Percentiles rank a stretch among this genome's conserved stretches.
These are phyloP conservation scores for Megalopta genalis DNA, from an alignment of 1,140 invertebrate species.

Conservation along the genomic window DNA sequence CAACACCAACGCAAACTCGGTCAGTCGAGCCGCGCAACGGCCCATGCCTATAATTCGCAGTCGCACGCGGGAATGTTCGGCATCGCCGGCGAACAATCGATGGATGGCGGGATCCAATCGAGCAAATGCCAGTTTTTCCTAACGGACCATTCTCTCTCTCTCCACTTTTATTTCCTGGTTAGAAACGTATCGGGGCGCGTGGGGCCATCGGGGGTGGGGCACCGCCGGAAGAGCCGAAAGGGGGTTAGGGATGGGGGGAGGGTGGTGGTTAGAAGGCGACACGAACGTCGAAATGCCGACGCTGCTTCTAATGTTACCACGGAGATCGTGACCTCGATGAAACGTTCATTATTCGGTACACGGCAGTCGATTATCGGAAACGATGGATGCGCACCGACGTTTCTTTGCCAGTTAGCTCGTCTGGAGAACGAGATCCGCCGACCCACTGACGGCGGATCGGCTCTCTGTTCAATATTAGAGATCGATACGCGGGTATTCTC, in stretches of 20 bases:
- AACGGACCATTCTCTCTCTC: slow-evolving; percentile 26
- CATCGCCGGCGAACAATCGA: slow-evolving; percentile 50
- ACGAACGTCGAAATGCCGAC: slow-evolving; percentile 11
- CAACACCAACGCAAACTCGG: slow-evolving; percentile 75
- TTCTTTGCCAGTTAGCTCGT: slow-evolving; percentile 20
- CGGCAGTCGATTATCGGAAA: slow-evolving; percentile 42
- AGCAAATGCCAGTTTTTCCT: slow-evolving; percentile 31
- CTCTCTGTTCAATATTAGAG: background rate
- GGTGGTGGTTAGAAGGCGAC: background rate
- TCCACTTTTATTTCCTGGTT: slow-evolving; percentile 26
- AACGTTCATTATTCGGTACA: slow-evolving; percentile 47
- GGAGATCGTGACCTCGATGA: slow-evolving; percentile 44
- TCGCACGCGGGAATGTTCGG: slow-evolving; percentile 55
- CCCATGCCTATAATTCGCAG: slow-evolving; percentile 60
- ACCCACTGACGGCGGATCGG: background rate
- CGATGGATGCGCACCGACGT: slow-evolving; percentile 25
- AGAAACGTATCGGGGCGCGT: background rate
- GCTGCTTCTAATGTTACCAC: slow-evolving; percentile 34
- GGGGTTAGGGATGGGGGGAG: background rate
- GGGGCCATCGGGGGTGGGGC: too few species aligned
- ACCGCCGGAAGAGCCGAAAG: too few species aligned
- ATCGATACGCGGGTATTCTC: too few species aligned
- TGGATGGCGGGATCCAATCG: slow-evolving; percentile 46
- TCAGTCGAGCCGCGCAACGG: slow-evolving; percentile 67
- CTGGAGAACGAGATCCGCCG: background rate